Evolutionary conservation across 2,113 vertebrate genomes (phyloP).

Genomic region (Bos javanicus): DNA sequence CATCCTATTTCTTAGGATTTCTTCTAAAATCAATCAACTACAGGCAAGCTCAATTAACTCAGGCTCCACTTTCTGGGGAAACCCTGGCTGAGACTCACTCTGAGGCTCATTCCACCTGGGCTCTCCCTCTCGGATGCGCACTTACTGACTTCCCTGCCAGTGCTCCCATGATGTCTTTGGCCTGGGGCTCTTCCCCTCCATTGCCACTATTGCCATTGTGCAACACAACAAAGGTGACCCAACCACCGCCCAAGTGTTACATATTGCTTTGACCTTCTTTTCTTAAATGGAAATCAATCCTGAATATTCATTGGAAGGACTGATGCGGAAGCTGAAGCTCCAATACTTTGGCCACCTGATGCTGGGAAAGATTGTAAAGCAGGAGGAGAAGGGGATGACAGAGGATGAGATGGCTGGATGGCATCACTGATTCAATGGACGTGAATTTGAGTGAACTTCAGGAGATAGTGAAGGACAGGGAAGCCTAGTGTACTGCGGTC

Average conservation of each 20-base stretch:
- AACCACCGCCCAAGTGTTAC: rapidly evolving
- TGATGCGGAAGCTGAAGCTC: background rate
- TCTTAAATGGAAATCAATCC: background rate
- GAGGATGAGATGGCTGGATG: background rate
- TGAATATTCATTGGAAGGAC: background rate
- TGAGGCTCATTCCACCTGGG: no score
- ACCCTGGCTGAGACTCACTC: background rate
- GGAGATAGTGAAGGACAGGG: background rate
- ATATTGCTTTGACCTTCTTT: background rate
- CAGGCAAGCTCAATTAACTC: background rate
- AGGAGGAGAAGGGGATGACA: background rate
- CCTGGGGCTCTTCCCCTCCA: background rate
- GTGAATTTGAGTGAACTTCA: background rate
- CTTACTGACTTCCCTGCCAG: no score
- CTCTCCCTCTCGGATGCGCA: background rate
- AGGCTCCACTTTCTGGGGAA: background rate
- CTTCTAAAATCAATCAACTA: background rate
- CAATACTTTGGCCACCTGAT: background rate
- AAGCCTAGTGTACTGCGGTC: background rate
- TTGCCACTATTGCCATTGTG: background rate
- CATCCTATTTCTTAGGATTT: background rate
- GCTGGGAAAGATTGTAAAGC: background rate
- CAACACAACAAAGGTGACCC: background rate
- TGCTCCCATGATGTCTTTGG: background rate
- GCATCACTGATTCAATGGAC: background rate